Conservation (phyloP, 2,888 invertebrate genomes). For the Megalurothrips usitatus region DNA sequence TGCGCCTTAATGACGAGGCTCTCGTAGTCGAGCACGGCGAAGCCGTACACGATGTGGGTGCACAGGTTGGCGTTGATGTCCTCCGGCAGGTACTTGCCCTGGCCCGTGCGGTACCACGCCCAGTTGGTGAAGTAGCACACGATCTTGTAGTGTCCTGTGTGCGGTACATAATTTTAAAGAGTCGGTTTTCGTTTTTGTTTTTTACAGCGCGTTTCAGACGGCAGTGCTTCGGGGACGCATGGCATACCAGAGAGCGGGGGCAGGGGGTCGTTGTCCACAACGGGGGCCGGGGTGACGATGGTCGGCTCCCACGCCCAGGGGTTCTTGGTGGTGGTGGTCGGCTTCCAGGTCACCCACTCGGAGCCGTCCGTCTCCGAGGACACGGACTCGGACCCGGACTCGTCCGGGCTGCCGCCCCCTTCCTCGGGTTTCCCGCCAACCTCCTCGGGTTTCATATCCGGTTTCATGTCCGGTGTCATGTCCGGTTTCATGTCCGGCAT, state of each 20-base stretch:
- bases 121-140: conserved; percentile 92
- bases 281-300: neutral
- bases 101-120: conserved; percentile 84
- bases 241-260: neutral
- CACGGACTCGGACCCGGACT: conserved; percentile 27
- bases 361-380: conserved; percentile 25
- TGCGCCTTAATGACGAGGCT: conserved; percentile 74
- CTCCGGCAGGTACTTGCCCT: conserved; percentile 78
- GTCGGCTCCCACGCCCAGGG: conserved; percentile 39
- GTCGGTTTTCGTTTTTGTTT: neutral
- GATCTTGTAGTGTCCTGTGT: conserved; percentile 68
- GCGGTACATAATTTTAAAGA: conserved; percentile 40
- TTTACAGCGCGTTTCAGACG: neutral
- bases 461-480: neutral
- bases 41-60: conserved; percentile 90
- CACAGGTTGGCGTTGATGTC: conserved; percentile 82
- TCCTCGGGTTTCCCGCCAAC: neutral
- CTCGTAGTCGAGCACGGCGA: conserved; percentile 82
- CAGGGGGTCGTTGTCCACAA: conserved; percentile 9
- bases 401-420: conserved; percentile 33
- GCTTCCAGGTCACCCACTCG: conserved; percentile 33
- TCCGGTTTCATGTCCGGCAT: neutral
- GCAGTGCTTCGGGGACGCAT: neutral
- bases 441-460: neutral
- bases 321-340: conserved; percentile 35